phyloP scores from a whole-genome alignment of 2,113 vertebrate species.

The Prunella fulvescens region DNA sequence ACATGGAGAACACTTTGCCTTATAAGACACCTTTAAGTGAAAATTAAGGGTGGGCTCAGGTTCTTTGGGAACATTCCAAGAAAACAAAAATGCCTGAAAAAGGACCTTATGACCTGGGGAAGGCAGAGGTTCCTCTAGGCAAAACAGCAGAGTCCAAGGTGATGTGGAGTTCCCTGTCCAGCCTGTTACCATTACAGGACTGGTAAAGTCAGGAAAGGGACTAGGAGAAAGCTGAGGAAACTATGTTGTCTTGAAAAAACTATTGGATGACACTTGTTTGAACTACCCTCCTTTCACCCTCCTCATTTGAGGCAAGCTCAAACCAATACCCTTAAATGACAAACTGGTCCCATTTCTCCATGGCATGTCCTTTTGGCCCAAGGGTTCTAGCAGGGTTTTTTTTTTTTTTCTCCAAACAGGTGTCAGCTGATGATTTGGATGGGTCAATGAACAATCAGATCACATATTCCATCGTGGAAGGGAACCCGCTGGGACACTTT shows the following conservation, averaged over 20 bases:
- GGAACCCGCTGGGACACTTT: constrained; percentile 85
- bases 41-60: background rate
- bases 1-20: background rate
- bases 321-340: background rate
- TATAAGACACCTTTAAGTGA: background rate
- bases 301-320: background rate
- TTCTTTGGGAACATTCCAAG: background rate
- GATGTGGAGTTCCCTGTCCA: background rate
- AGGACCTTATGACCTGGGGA: background rate
- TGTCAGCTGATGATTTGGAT: constrained; percentile 86
- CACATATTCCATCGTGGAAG: constrained; percentile 85
- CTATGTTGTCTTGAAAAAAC: background rate
- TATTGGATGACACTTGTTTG: background rate
- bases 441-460: constrained; percentile 86
- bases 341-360: background rate
- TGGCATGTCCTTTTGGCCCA: background rate
- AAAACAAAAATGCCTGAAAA: background rate
- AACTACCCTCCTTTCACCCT: background rate
- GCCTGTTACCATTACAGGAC: background rate
- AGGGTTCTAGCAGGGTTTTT: background rate
- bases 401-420: constrained; percentile 66
- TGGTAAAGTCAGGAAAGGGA: background rate
- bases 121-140: background rate
- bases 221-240: background rate
- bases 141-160: background rate